Evolutionary conservation across 2,113 vertebrate genomes (phyloP).

Genomic region (Macroglossus sobrinus): DNA sequence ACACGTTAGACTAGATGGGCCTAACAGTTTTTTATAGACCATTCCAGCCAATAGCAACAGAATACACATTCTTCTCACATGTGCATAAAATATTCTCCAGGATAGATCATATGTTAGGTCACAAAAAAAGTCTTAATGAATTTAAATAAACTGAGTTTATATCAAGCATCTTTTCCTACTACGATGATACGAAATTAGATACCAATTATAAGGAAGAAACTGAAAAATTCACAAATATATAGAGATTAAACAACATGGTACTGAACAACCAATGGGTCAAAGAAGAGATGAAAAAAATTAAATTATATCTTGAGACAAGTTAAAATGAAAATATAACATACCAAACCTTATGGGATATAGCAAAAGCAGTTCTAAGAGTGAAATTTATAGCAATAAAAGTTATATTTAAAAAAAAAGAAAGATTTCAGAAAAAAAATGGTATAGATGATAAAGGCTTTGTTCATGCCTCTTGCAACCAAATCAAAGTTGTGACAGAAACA

Average conservation of each 20-base stretch:
- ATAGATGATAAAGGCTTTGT: too few relatives aligned
- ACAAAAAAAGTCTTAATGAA: not conserved
- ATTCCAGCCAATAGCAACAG: too few relatives aligned
- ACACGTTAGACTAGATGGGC: too few relatives aligned
- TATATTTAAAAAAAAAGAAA: not conserved
- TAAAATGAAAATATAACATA: not conserved
- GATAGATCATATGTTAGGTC: not conserved
- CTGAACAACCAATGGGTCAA: not conserved
- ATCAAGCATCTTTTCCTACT: not conserved
- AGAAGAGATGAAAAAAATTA: not conserved
- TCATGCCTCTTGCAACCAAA: too few relatives aligned
- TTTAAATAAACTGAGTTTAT: not conserved
- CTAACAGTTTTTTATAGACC: too few relatives aligned
- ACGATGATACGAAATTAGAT: not conserved
- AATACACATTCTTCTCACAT: too few relatives aligned
- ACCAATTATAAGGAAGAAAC: not conserved
- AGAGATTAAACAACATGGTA: not conserved
- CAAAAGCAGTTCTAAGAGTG: not conserved
- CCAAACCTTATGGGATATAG: not conserved
- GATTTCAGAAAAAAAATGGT: too few relatives aligned
- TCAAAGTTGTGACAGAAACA: too few relatives aligned
- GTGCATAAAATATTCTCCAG: too few relatives aligned
- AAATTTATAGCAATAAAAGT: not conserved
- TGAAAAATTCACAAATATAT: not conserved
- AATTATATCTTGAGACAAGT: not conserved